Conservation (phyloP, 2,888 invertebrate species). For the Xylota segnis region DNA sequence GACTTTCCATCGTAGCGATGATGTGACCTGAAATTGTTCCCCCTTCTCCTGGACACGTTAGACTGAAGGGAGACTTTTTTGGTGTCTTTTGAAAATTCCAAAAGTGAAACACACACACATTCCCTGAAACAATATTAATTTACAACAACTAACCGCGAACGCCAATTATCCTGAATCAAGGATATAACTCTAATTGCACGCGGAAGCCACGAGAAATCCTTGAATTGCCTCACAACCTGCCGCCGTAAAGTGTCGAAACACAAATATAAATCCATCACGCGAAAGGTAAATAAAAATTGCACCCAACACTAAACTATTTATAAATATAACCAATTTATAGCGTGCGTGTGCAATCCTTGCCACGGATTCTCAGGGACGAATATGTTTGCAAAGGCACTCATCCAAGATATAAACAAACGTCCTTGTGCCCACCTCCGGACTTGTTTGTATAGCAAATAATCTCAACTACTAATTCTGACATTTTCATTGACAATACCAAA, state of each 20-base stretch:
- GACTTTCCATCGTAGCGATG: conserved; percentile 59
- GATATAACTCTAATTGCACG: conserved; percentile 36
- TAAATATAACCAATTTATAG: conserved; percentile 46
- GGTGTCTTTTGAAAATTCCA: conserved; percentile 15
- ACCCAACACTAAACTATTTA: conserved; percentile 33
- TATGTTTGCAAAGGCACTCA: conserved; percentile 56
- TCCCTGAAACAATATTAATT: conserved; percentile 48
- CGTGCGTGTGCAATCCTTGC: conserved; percentile 39
- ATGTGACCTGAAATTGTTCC: conserved; percentile 59
- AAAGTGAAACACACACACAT: conserved; percentile 2
- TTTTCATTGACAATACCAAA: conserved; percentile 79
- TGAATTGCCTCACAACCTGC: conserved; percentile 39
- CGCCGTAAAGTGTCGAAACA: conserved; percentile 26
- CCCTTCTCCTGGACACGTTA: neutral
- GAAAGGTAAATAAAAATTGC: conserved; percentile 45
- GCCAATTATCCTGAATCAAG: conserved; percentile 28
- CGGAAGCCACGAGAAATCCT: conserved; percentile 59
- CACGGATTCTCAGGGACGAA: conserved; percentile 19
- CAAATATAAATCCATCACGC: conserved; percentile 49
- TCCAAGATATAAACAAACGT: conserved; percentile 50
- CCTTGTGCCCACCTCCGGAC: conserved; percentile 59
- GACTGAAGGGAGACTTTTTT: conserved; percentile 18
- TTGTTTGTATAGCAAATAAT: conserved; percentile 79
- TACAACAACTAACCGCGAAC: conserved; percentile 31
- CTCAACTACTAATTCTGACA: conserved; percentile 80